phyloP scores from a whole-genome alignment of 2,888 invertebrate genomes.

The Pammene aurita region DNA sequence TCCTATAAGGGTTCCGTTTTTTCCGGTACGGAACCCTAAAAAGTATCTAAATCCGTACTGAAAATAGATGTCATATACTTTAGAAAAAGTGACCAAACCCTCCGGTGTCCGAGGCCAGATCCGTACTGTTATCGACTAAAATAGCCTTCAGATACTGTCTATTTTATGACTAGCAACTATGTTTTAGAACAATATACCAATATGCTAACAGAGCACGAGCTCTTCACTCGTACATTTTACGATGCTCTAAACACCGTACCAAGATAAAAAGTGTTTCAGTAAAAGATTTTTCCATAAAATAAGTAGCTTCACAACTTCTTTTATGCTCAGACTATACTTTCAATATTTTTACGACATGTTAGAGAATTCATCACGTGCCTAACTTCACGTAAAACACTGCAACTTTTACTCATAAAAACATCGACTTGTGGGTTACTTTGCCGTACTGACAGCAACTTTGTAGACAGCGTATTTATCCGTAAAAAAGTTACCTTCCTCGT shows the following conservation, averaged over 20 bases:
- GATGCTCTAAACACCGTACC: not conserved
- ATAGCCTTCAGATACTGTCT: no score
- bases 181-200: no score
- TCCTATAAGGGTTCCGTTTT: no score
- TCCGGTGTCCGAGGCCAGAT: no score
- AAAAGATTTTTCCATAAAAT: constrained; percentile 27
- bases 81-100: no score
- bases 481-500: constrained; percentile 10
- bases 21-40: no score
- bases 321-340: constrained; percentile 27
- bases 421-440: constrained; percentile 20
- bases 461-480: constrained; percentile 7
- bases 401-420: constrained; percentile 31
- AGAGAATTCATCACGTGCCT: constrained; percentile 32
- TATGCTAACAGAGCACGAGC: no score
- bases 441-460: constrained; percentile 8
- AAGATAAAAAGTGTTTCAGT: constrained; percentile 17
- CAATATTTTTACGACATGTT: constrained; percentile 29
- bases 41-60: no score
- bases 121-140: no score
- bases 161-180: no score
- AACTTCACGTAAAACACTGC: constrained; percentile 21
- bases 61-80: no score
- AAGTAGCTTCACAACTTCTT: constrained; percentile 13
- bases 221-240: not conserved